phyloP scores from a whole-genome alignment of 2,797 vertebrate genomes.

The Peromyscus attwateri region DNA sequence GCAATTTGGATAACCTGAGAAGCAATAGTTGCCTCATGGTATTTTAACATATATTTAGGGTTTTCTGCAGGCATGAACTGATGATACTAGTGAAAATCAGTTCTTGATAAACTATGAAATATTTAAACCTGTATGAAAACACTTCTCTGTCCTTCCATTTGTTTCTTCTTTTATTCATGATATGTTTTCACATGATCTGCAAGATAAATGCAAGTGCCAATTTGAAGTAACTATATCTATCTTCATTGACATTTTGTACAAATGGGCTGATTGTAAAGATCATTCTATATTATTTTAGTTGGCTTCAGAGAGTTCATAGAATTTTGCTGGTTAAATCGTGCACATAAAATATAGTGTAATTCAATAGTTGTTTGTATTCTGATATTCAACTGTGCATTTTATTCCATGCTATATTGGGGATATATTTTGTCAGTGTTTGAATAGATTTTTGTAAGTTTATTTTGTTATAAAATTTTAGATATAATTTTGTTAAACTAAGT shows the following conservation, averaged over 20 bases:
- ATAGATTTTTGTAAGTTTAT: background rate
- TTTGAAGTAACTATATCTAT: background rate
- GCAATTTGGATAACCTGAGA: background rate
- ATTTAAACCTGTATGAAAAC: accelerated
- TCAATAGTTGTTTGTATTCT: slow-evolving; percentile 10
- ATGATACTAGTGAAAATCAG: background rate
- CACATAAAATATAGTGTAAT: background rate
- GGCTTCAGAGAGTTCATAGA: background rate
- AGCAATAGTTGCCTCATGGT: background rate
- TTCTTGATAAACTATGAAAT: background rate
- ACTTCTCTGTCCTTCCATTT: background rate
- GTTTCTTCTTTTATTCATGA: background rate
- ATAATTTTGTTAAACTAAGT: background rate
- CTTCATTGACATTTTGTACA: background rate
- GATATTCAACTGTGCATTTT: background rate
- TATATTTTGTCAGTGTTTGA: background rate
- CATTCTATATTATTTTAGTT: background rate
- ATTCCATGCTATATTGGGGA: background rate
- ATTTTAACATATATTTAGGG: background rate
- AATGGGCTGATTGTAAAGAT: background rate
- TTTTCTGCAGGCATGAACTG: background rate
- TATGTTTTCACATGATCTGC: background rate
- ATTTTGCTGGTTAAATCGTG: background rate
- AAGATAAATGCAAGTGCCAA: slow-evolving; percentile 5
- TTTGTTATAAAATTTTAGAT: background rate